phyloP scores from a whole-genome alignment of 2,113 vertebrate genomes.

The Pholis gunnellus region DNA sequence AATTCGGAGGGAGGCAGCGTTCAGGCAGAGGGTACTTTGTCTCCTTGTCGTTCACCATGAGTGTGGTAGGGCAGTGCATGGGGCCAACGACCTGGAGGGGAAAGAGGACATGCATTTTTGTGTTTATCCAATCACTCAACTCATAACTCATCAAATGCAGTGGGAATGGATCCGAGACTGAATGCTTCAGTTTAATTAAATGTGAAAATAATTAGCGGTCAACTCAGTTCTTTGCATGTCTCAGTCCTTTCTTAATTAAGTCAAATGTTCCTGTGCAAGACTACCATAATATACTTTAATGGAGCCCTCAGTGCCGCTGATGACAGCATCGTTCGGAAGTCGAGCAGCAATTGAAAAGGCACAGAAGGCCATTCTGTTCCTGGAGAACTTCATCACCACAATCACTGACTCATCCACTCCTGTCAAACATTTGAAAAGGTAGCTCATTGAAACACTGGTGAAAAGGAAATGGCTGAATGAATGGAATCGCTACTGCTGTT shows the following conservation, averaged over 20 bases:
- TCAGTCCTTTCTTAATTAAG: constrained; percentile 50
- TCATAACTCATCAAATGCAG: constrained; percentile 6
- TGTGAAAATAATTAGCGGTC: constrained; percentile 42
- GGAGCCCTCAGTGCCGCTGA: constrained; percentile 79
- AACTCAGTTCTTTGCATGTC: constrained; percentile 18
- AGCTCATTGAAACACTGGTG: not conserved
- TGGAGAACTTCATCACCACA: constrained; percentile 78
- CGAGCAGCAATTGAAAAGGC: constrained; percentile 56
- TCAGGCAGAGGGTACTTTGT: constrained; percentile 76
- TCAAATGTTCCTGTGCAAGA: constrained; percentile 19
- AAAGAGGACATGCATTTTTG: not conserved
- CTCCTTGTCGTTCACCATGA: constrained; percentile 71
- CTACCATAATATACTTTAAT: constrained; percentile 75
- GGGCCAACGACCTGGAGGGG: constrained; percentile 67
- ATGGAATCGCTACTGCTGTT: not conserved
- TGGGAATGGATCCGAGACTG: not conserved
- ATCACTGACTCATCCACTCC: constrained; percentile 78
- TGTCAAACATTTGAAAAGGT: constrained; percentile 37
- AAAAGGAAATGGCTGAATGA: not conserved
- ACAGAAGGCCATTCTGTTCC: constrained; percentile 76
- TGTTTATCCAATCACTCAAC: constrained; percentile 5
- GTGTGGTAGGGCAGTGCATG: constrained; percentile 80
- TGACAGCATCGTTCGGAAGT: constrained; percentile 78
- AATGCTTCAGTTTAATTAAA: constrained; percentile 45
- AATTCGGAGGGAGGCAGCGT: constrained; percentile 75